A percentile compares a stretch with the other conserved stretches of the same genome.
Conservation (phyloP, 2,888 invertebrate genomes). For the Coelopa pilipes region DNA sequence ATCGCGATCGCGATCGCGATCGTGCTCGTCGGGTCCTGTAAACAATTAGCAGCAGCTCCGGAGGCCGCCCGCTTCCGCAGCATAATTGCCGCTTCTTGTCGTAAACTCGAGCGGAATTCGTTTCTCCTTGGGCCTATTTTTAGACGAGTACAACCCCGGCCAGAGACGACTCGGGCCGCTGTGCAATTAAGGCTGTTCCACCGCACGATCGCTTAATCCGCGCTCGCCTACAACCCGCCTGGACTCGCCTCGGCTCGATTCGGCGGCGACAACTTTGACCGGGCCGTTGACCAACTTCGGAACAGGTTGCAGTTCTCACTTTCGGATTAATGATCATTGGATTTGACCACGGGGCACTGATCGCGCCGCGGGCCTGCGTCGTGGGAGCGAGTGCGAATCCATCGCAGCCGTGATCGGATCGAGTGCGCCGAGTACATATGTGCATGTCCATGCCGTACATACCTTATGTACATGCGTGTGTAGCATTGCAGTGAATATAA, state of each 20-base stretch:
- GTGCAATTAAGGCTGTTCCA: neutral
- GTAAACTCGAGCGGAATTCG: neutral
- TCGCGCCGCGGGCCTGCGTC: conserved; percentile 1
- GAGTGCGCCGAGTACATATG: too few species aligned
- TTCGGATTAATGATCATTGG: neutral
- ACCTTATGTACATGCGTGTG: too few species aligned
- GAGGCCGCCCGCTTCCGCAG: too few species aligned
- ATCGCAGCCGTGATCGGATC: conserved; percentile 1
- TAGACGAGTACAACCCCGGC: neutral
- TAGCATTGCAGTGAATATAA: neutral
- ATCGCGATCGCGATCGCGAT: too few species aligned
- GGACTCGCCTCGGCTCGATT: too few species aligned
- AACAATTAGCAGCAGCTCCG: too few species aligned
- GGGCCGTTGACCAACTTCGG: conserved; percentile 8
- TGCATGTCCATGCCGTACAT: neutral
- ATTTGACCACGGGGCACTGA: conserved; percentile 8
- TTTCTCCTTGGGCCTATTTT: neutral
- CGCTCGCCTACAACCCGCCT: too few species aligned
- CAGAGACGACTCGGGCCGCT: neutral
- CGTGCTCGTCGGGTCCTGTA: too few species aligned
- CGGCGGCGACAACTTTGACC: neutral
- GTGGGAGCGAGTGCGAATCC: conserved; percentile 11
- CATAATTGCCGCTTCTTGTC: conserved; percentile 5
- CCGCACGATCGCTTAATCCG: neutral
- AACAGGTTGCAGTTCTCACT: conserved; percentile 19